Conservation (phyloP, 2,113 vertebrate species). For the Polyodon spathula region DNA sequence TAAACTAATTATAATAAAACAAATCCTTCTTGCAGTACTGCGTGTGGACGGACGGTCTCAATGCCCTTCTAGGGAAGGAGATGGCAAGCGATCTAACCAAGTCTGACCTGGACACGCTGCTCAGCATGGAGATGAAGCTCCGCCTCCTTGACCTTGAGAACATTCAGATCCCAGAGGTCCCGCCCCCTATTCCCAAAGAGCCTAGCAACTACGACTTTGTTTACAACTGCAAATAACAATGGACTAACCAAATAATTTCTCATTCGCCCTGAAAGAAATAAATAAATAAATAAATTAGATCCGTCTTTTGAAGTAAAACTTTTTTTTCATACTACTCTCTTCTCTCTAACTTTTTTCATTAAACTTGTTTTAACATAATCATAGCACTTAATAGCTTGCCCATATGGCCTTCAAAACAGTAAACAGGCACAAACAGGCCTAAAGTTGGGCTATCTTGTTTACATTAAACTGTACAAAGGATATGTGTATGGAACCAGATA, state of each 20-base stretch:
- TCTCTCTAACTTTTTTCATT: neutral
- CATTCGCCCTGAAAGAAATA: slow-evolving; percentile 58
- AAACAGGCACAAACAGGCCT: too few relatives aligned
- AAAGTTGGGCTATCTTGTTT: neutral
- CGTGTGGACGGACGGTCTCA: slow-evolving; percentile 95
- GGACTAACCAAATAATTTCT: slow-evolving; percentile 48
- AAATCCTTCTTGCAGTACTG: slow-evolving; percentile 68
- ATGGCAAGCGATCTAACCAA: slow-evolving; percentile 93
- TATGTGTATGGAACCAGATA: neutral
- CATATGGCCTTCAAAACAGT: slow-evolving; percentile 12
- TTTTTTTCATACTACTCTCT: slow-evolving; percentile 30
- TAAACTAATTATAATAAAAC: neutral
- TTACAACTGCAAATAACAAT: slow-evolving; percentile 93
- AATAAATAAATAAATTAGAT: slow-evolving; percentile 35
- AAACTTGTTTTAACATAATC: slow-evolving; percentile 27
- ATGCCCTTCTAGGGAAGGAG: slow-evolving; percentile 91
- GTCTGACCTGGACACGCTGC: slow-evolving; percentile 90
- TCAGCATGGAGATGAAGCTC: slow-evolving; percentile 98
- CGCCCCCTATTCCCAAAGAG: slow-evolving; percentile 96
- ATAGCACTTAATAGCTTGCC: slow-evolving; percentile 30
- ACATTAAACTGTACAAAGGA: neutral
- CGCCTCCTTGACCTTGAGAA: slow-evolving; percentile 96
- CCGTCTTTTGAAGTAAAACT: slow-evolving; percentile 28
- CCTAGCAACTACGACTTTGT: slow-evolving; percentile 99
- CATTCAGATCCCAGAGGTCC: slow-evolving; percentile 95